phyloP scores from a whole-genome alignment of 2,888 invertebrate species.

The Norana najaformis region DNA sequence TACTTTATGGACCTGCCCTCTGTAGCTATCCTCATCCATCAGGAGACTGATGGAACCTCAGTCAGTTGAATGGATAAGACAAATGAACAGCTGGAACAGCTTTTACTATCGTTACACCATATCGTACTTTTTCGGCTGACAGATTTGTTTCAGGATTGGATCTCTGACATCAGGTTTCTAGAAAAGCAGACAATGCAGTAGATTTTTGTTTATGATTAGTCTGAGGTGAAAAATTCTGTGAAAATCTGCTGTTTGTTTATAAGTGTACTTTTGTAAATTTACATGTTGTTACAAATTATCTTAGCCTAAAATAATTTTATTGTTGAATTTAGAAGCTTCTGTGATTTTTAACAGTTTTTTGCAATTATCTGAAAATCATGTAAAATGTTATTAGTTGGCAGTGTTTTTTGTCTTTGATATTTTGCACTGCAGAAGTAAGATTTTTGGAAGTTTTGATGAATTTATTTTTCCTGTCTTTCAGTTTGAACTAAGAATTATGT shows the following conservation, averaged over 20 bases:
- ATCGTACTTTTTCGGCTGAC: not conserved
- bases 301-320: not conserved
- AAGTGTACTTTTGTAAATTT: not conserved
- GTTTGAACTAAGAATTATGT: not conserved
- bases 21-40: too few species aligned
- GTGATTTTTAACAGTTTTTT: not conserved
- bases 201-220: not conserved
- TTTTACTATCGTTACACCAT: too few species aligned
- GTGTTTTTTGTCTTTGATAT: not conserved
- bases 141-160: not conserved
- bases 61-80: too few species aligned
- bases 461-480: not conserved
- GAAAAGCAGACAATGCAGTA: not conserved
- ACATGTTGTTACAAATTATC: not conserved
- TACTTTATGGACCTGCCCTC: not conserved
- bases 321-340: constrained; percentile 13
- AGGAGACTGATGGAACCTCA: too few species aligned
- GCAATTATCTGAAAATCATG: not conserved
- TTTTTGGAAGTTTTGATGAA: not conserved
- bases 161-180: not conserved
- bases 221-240: not conserved
- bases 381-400: not conserved
- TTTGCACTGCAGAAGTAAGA: not conserved
- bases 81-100: too few species aligned
- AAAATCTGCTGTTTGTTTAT: not conserved